phyloP scores from a whole-genome alignment of 2,888 invertebrate genomes.

The Nysson spinosus region DNA sequence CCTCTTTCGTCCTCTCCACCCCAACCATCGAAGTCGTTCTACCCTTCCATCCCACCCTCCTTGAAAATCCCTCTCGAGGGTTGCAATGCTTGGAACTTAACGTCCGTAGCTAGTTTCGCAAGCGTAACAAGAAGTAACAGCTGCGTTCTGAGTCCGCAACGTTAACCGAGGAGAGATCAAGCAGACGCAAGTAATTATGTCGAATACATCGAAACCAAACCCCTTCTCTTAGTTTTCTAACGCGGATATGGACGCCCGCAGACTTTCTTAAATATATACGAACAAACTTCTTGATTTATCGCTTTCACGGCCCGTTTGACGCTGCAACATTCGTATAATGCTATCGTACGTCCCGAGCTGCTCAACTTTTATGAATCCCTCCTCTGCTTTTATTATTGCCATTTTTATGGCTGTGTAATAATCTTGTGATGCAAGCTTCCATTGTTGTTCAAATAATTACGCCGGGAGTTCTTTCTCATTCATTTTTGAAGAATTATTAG shows the following conservation, averaged over 20 bases:
- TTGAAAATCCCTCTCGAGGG: constrained; percentile 17
- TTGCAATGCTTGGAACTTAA: constrained; percentile 46
- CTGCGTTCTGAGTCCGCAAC: constrained; percentile 57
- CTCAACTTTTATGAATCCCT: too few relatives aligned
- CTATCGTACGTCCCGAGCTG: not conserved
- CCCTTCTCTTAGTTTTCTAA: constrained; percentile 21
- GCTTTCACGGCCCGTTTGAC: constrained; percentile 25
- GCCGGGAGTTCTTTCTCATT: too few relatives aligned
- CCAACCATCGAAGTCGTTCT: constrained; percentile 28
- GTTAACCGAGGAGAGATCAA: constrained; percentile 44
- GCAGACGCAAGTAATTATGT: constrained; percentile 69
- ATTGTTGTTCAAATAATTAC: too few relatives aligned
- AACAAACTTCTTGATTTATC: constrained; percentile 63
- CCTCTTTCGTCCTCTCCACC: constrained; percentile 17
- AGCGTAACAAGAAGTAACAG: constrained; percentile 65
- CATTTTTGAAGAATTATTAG: too few relatives aligned
- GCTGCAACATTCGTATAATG: not conserved
- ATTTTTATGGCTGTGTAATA: too few relatives aligned
- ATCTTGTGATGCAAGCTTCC: too few relatives aligned
- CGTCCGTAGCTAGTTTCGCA: constrained; percentile 56
- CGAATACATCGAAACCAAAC: constrained; percentile 65
- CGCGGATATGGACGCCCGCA: constrained; percentile 16
- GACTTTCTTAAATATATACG: constrained; percentile 50
- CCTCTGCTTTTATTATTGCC: too few relatives aligned
- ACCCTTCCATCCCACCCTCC: constrained; percentile 24